These are phyloP conservation scores for Plotosus lineatus DNA, from an alignment of 2,113 vertebrate species.

Conservation along the genomic window DNA sequence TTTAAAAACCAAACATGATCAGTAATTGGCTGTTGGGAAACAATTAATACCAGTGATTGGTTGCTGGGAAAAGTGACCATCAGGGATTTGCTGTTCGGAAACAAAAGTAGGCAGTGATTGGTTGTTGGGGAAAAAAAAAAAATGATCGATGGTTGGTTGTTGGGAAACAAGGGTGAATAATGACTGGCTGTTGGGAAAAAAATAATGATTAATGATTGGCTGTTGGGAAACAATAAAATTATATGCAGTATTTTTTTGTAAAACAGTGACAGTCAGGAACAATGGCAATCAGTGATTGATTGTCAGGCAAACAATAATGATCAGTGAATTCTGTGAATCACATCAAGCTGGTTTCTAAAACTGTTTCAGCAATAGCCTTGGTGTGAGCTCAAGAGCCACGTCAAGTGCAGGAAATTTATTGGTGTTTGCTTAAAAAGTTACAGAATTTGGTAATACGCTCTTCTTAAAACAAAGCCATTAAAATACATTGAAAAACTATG, in stretches of 20 bases:
- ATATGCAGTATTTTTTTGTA: too few species aligned
- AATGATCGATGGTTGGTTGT: too few species aligned
- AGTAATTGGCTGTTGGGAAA: not conserved
- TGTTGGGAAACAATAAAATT: too few species aligned
- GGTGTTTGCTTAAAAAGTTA: not conserved
- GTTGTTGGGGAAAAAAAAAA: too few species aligned
- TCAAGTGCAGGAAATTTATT: not conserved
- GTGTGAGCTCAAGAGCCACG: not conserved
- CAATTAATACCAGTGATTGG: not conserved
- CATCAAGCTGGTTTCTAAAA: not conserved
- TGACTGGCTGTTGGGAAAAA: too few species aligned
- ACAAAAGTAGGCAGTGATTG: too few species aligned
- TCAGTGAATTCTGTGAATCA: too few species aligned
- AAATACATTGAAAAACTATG: not conserved
- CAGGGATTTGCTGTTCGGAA: not conserved
- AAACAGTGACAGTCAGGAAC: too few species aligned
- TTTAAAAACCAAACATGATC: not conserved
- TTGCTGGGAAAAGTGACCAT: not conserved
- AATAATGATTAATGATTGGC: too few species aligned
- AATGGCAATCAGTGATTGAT: not conserved
- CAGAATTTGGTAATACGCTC: not conserved
- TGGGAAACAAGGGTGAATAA: too few species aligned
- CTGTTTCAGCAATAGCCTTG: not conserved
- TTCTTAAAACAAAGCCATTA: not conserved
- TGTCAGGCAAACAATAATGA: too few species aligned